phyloP scores from a whole-genome alignment of 2,797 vertebrate species.

The Pangasius djambal region DNA sequence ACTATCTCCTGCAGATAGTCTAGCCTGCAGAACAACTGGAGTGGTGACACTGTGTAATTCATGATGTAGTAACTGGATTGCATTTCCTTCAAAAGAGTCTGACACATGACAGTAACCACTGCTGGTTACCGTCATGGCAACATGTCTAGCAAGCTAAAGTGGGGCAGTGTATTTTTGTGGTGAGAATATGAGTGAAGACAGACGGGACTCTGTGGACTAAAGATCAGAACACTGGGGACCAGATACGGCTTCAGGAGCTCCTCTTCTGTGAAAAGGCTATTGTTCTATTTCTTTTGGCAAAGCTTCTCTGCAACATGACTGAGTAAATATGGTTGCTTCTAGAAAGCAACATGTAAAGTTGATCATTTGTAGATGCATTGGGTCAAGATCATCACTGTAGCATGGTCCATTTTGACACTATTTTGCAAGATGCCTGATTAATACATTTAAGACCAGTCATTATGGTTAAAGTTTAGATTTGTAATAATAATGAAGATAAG shows the following conservation, averaged over 20 bases:
- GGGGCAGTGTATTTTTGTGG: constrained; percentile 30
- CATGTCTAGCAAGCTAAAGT: constrained; percentile 39
- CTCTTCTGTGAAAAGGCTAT: constrained; percentile 14
- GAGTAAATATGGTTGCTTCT: constrained; percentile 7
- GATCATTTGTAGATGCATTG: background rate
- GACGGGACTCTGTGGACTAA: constrained; percentile 38
- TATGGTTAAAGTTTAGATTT: background rate
- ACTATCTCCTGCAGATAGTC: constrained; percentile 41
- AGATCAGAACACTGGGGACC: constrained; percentile 41
- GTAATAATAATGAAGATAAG: background rate
- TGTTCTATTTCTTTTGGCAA: constrained; percentile 25
- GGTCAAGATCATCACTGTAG: background rate
- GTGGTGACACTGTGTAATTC: constrained; percentile 39
- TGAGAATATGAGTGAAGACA: constrained; percentile 43
- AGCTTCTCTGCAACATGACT: background rate
- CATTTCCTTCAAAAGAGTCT: constrained; percentile 46
- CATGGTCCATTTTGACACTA: background rate
- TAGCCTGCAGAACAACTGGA: constrained; percentile 27
- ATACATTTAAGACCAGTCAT: background rate
- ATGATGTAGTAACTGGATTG: constrained; percentile 37
- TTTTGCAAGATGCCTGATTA: background rate
- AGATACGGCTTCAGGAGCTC: constrained; percentile 31
- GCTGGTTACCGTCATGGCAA: constrained; percentile 41
- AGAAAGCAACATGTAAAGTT: constrained; percentile 18
- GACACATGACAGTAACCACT: constrained; percentile 33